Evolutionary conservation across 2,888 invertebrate genomes (phyloP), one percentile per base, ranked within the genome.

Genomic region (Agrochola lota): DNA sequence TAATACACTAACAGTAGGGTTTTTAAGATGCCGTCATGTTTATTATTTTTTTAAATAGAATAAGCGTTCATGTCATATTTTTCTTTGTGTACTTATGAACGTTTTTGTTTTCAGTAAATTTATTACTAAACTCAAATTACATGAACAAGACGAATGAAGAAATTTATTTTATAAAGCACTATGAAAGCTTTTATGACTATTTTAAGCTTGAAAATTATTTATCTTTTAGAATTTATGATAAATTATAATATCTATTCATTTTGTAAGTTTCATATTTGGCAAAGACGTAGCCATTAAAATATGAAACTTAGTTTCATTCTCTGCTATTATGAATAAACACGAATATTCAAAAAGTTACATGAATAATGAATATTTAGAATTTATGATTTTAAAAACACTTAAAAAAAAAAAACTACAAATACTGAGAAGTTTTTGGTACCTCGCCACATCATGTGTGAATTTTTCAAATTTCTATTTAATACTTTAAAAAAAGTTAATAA

Each of bases 241-340:
- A 23, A 30, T 52, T n/a, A n/a, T 17, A 23, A 67, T 17, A 70
- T 9, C 6, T 15, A 55, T 72, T 64, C 8, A 59, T 71, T 78
- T 52, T 40, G 12, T 9, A 43, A 40, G 11, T 7, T 52, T 77
- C 2, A 43, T 55, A 23, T 30, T 77, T 77, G 9, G 20, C 35
- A 17, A 9, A 78, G 30, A 64, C 12, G 1, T n/a, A 6, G 26
- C 57, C 0, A 60, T 69, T 49, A n/a, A 70, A 70, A 78, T 77
- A n/a, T 17, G n/a, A 69, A 70, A 46, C 35, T 30, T 67, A 8
- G 35, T 78, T 46, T 49, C 1, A 63, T 46, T 78, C 40, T 78
- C 4, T 71, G n/a, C 20, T 57, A 49, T 49, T n/a, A 59, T 64
- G 64, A 64, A 71, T 78, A 71, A 78, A 49, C 46, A 57, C 46